Conservation (phyloP, 2,888 invertebrate genomes). For the Molanna angustata region DNA sequence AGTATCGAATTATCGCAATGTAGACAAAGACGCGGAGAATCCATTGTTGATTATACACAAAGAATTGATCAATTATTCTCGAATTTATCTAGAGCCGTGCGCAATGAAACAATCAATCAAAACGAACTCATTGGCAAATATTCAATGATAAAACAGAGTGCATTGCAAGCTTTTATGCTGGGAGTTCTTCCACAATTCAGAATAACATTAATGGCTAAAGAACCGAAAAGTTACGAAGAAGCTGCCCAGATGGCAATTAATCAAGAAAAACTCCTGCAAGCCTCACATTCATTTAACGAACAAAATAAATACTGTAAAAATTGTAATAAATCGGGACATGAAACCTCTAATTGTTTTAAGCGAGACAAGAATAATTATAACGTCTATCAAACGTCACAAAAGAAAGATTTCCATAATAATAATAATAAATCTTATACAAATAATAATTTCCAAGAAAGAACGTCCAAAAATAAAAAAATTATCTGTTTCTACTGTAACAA, state of each 20-base stretch:
- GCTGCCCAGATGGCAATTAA: neutral
- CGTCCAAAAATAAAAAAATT: no score
- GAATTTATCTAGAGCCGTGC: no score
- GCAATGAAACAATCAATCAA: no score
- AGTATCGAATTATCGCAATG: neutral
- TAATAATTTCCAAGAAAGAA: no score
- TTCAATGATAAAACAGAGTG: neutral
- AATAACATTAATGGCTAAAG: neutral
- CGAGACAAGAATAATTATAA: neutral
- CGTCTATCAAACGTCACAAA: neutral
- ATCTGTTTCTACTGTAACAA: neutral
- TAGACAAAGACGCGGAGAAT: no score
- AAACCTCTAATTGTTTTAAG: neutral
- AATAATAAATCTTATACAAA: neutral
- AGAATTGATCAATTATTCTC: no score
- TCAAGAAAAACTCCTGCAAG: neutral
- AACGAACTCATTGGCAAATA: neutral
- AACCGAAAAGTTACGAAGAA: neutral
- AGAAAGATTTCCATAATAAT: neutral
- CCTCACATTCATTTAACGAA: neutral
- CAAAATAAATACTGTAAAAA: neutral
- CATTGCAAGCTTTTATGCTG: slow-evolving; percentile 2
- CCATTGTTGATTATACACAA: no score
- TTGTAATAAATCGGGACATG: neutral
- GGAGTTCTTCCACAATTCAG: slow-evolving; percentile 1